Evolutionary conservation across 2,888 invertebrate species (phyloP).

Genomic region (Platycnemis pennipes): DNA sequence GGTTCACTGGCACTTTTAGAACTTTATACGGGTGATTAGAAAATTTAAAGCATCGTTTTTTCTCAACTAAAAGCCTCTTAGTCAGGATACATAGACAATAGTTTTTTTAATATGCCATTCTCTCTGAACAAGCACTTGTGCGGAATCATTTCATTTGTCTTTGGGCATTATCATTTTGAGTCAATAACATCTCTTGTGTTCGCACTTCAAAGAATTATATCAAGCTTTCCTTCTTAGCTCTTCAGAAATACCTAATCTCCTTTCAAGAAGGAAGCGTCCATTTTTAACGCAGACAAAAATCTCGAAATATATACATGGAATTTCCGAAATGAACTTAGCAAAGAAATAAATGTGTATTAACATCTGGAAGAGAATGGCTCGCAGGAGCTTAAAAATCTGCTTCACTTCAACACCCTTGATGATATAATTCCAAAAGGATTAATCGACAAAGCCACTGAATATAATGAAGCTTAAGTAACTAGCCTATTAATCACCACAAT

Average conservation of each 20-base stretch:
- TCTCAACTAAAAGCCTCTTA: too few relatives aligned
- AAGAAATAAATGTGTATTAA: not conserved
- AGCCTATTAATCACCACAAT: not conserved
- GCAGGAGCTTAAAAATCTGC: not conserved
- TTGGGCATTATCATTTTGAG: too few relatives aligned
- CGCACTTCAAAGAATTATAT: not conserved
- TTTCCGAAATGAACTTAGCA: not conserved
- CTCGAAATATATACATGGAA: not conserved
- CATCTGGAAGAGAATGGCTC: not conserved
- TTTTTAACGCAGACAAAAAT: not conserved
- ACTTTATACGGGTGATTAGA: too few relatives aligned
- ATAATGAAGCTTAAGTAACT: not conserved
- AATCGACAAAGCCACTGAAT: not conserved
- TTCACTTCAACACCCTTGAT: not conserved
- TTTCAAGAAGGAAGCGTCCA: too few relatives aligned
- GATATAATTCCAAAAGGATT: not conserved
- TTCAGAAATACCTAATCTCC: not conserved
- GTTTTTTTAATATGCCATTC: too few relatives aligned
- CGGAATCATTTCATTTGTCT: too few relatives aligned
- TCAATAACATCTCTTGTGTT: too few relatives aligned
- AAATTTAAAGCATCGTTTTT: too few relatives aligned
- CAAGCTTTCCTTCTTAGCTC: not conserved
- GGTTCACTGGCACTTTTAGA: too few relatives aligned
- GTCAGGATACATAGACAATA: too few relatives aligned
- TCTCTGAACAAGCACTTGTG: too few relatives aligned